Evolutionary conservation across 2,113 vertebrate genomes (phyloP).

Genomic region (Megaleporinus macrocephalus): DNA sequence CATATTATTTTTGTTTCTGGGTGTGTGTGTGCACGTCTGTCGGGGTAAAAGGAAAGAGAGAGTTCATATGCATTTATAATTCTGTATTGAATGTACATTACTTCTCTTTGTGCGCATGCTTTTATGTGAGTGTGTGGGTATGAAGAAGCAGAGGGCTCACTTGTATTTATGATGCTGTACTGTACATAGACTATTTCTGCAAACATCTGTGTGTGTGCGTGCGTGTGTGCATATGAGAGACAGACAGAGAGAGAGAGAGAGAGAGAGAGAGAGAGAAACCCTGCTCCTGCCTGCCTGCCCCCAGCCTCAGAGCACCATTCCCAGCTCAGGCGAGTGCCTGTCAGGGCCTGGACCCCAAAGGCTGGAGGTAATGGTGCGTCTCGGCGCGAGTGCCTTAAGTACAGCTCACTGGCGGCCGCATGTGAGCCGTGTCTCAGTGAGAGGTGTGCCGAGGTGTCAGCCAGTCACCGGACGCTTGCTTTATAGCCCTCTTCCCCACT

Average conservation of each 20-base stretch:
- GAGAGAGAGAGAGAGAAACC: not conserved
- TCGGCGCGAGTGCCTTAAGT: conserved; percentile 55
- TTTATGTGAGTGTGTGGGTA: not conserved
- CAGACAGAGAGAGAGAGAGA: too few species aligned
- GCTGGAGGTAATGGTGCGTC: conserved; percentile 59
- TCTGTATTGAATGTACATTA: not conserved
- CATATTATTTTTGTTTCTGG: not conserved
- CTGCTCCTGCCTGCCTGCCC: not conserved
- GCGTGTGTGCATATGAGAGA: not conserved
- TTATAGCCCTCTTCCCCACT: conserved; percentile 24
- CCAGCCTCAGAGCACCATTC: conserved; percentile 42
- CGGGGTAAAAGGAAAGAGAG: too few species aligned
- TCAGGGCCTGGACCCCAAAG: conserved; percentile 49
- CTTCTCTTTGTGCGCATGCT: not conserved
- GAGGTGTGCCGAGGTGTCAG: conserved; percentile 35
- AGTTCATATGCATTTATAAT: not conserved
- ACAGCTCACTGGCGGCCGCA: conserved; percentile 45
- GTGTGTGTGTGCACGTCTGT: not conserved
- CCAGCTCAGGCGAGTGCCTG: conserved; percentile 41
- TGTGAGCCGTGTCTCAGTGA: conserved; percentile 21
- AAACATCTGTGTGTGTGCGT: conserved; percentile 11
- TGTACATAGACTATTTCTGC: not conserved
- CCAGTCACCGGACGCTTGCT: conserved; percentile 45
- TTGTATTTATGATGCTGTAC: too few species aligned
- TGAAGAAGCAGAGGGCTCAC: too few species aligned